Conservation (phyloP, 1,140 invertebrate genomes). For the Heliconius hermathena region DNA sequence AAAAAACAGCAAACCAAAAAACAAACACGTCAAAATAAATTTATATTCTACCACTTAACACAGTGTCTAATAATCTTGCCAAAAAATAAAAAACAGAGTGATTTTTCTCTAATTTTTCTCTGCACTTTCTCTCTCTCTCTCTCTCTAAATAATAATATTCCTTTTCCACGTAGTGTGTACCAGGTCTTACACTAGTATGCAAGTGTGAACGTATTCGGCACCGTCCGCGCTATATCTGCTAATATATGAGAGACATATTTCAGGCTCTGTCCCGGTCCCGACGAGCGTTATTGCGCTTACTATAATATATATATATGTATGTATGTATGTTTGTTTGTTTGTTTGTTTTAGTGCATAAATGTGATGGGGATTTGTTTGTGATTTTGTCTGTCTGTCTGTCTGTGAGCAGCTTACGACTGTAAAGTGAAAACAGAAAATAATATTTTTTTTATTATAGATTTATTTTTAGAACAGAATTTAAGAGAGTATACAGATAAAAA, state of each 20-base stretch:
- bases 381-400: background rate
- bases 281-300: conserved; percentile 27
- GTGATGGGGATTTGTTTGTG: background rate
- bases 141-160: background rate
- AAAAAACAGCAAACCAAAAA: too few relatives aligned
- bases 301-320: conserved; percentile 15
- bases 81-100: too few relatives aligned
- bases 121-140: too few relatives aligned
- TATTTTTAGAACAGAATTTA: too few relatives aligned
- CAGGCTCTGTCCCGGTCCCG: conserved; percentile 18
- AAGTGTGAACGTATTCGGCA: background rate
- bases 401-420: background rate
- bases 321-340: background rate
- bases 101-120: too few relatives aligned
- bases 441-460: too few relatives aligned
- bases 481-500: too few relatives aligned
- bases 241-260: conserved; percentile 28
- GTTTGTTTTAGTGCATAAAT: background rate
- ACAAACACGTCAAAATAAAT: too few relatives aligned
- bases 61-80: too few relatives aligned
- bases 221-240: conserved; percentile 23
- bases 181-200: background rate
- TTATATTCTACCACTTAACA: too few relatives aligned
- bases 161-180: background rate
- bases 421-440: too few relatives aligned